phyloP scores from a whole-genome alignment of 2,797 vertebrate species.

The Phrynocephalus guinanensis region DNA sequence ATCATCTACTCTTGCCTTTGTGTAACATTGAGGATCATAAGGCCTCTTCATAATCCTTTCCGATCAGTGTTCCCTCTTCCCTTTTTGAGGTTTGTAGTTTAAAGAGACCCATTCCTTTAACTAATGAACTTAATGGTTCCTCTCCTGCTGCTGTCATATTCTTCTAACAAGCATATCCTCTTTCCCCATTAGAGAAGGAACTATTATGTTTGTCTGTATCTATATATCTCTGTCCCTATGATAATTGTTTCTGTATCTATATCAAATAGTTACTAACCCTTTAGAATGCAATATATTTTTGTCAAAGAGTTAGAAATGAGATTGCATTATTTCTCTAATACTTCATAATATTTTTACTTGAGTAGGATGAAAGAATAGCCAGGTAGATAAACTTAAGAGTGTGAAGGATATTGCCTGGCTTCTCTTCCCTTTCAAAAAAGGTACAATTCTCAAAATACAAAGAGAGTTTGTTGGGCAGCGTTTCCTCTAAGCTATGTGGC shows the following conservation, averaged over 20 bases:
- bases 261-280: background rate
- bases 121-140: background rate
- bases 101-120: background rate
- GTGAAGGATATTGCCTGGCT: conserved; percentile 13
- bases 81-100: background rate
- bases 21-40: too few species aligned
- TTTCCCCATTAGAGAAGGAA: background rate
- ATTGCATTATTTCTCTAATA: background rate
- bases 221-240: too few species aligned
- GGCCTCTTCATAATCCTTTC: too few species aligned
- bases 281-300: conserved; percentile 28
- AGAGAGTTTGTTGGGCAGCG: background rate
- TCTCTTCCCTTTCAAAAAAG: too few species aligned
- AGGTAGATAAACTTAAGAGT: conserved; percentile 11
- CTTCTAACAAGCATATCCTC: background rate
- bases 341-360: background rate
- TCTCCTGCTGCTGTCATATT: background rate
- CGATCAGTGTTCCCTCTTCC: background rate
- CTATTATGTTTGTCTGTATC: background rate
- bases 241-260: too few species aligned
- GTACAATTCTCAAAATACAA: background rate
- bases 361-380: background rate
- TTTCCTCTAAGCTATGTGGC: too few species aligned
- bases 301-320: conserved; percentile 27
- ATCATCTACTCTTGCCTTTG: too few species aligned